Evolutionary conservation across 2,113 vertebrate genomes (phyloP), one percentile per base, ranked within the genome.

Genomic region (Passer domesticus): DNA sequence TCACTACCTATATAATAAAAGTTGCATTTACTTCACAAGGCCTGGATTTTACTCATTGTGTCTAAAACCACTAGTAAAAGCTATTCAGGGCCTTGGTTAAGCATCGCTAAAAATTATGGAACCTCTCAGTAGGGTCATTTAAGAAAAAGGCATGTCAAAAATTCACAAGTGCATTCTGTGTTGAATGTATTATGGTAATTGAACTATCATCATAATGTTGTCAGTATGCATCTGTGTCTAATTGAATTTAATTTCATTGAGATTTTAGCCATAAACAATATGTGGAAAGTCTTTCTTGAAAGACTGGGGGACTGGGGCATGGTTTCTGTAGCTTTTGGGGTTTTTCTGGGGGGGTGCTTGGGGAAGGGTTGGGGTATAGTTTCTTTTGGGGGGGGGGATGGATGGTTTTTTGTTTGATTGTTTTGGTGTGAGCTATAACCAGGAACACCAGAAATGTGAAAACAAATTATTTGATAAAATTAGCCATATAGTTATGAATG

Each of bases 221-320:
- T 86, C 90, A 81, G 76, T 60, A 44, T 88, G 60, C 85, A 88
- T 90, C 68, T 91, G 70, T 86, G 64, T 58, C 87, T 93, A 90
- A 96, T 33, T 94, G 82, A 94, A 94, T 91, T 44, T 83, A 19
- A 83, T 78, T 94, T 88, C 37, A 55, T 53, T 64, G 56, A 1
- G 0, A 52, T 74, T 93, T 75, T 70, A 89, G 30, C 79, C 52
- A 75, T 77, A 83, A 95, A 70, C 10, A 86, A 24, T 22, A 60
- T 49, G n/a, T 47, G 67, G 83, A 66, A 87, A 93, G 10, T 44
- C 28, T 75, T 86, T 56, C 76, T 83, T 93, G 64, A 43, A 76
- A 27, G 41, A 76, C 6, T 35, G 23, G 14, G 27, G 19, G 23
- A 56, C 7, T 33, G 10, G 18, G 46, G 17, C 12, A 69, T 53